These are phyloP conservation scores for Turdus rufiventris DNA, from an alignment of 2,113 vertebrate genomes.

Conservation along the genomic window DNA sequence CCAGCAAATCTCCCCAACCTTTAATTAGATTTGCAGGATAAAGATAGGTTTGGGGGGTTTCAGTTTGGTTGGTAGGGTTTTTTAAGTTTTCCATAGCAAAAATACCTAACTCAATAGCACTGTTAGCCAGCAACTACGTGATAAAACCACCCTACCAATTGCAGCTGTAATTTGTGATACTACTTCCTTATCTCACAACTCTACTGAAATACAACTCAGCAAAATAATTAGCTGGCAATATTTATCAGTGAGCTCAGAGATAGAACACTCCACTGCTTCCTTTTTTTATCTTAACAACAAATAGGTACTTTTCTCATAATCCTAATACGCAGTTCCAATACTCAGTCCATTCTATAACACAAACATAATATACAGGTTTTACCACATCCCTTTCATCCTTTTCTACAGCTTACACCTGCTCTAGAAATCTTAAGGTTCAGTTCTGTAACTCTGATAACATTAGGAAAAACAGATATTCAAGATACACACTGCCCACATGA, in stretches of 20 bases:
- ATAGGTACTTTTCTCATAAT: slow-evolving; percentile 17
- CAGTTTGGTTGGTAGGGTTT: too few relatives aligned
- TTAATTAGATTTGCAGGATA: background rate
- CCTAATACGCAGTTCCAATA: slow-evolving; percentile 13
- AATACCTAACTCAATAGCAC: background rate
- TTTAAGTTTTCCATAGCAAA: background rate
- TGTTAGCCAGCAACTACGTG: background rate
- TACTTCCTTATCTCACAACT: background rate
- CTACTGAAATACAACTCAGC: slow-evolving; percentile 41
- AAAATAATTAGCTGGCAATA: slow-evolving; percentile 41
- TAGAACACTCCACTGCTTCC: background rate
- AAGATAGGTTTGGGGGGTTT: background rate
- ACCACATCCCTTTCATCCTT: background rate
- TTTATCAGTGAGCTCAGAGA: background rate
- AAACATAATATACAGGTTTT: background rate
- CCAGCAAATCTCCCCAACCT: background rate
- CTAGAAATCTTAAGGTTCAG: background rate
- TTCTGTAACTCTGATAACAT: background rate
- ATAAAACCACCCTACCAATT: background rate
- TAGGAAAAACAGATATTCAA: background rate
- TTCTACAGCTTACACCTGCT: background rate
- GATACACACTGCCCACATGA: background rate
- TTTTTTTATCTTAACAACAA: slow-evolving; percentile 22
- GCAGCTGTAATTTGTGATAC: background rate
- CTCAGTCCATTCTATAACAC: background rate